Evolutionary conservation across 2,113 vertebrate species (phyloP), one percentile per base, ranked within the genome.

Genomic region (Nycticryphes semicollaris): DNA sequence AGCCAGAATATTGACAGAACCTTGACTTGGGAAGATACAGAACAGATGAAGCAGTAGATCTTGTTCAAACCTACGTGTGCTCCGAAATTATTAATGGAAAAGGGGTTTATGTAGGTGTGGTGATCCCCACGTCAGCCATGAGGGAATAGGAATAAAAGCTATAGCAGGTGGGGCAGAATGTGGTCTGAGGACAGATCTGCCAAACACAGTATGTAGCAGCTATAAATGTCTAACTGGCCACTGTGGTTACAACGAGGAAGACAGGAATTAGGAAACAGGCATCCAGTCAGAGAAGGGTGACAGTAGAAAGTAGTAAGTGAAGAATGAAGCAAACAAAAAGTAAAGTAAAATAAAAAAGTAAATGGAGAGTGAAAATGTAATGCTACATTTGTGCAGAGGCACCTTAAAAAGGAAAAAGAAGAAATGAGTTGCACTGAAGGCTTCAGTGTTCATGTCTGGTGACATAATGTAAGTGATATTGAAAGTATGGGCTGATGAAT

Each of bases 1-100:
- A 89, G 84, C 90, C 93, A 97, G 87, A 94, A 51, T n/a, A 37
- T 27, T 80, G 84, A 91, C 89, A 94, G 84, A 79, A 87, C 47
- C 81, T 87, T 83, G 41, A 89, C 74, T 91, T 0, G 0, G 87
- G 74, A 91, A 85, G 74, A 95, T 70, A 63, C 57, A 91, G 77
- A 95, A 54, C 77, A 94, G 93, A 94, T 63, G 91, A 92, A 89
- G 69, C 25, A 82, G 66, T 57, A 92, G 92, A 80, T 91, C 87
- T 93, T 92, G n/a, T 78, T 91, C 74, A 92, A 76, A 74, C 68
- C 51, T 90, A 7, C 0, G 5, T 0, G 0, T 0, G 2, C 43
- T 89, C 28, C n/a, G 45, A 89, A 73, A 50, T 73, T 17, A 89
- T 83, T 89, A 59, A 81, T 70, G 84, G 84, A 76, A 68, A 73